These are phyloP conservation scores for Drosophila mettleri DNA, from an alignment of 2,888 invertebrate genomes.

Conservation along the genomic window DNA sequence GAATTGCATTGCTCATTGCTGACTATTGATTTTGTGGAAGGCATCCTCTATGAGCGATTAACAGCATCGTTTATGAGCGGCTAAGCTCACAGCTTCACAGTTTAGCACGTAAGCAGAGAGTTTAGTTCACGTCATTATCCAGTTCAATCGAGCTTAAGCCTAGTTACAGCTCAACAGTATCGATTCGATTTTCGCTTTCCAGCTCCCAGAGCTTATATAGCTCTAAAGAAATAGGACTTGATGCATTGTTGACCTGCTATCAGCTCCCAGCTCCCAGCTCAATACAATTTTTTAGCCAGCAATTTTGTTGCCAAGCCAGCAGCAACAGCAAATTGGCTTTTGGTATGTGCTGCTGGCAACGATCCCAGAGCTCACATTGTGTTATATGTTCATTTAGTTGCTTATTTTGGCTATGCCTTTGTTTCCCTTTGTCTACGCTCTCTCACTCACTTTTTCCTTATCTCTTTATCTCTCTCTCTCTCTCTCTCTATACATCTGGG, in stretches of 20 bases:
- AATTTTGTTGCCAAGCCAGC: not conserved
- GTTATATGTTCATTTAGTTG: conserved; percentile 9
- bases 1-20: too few species aligned
- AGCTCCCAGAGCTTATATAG: not conserved
- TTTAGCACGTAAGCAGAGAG: not conserved
- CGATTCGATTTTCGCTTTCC: not conserved
- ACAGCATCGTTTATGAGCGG: not conserved
- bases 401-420: conserved; percentile 22
- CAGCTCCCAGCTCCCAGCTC: conserved; percentile 2
- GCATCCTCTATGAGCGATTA: not conserved
- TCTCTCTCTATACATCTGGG: conserved; percentile 1
- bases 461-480: not conserved
- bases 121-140: not conserved
- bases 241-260: not conserved
- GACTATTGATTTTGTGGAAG: not conserved
- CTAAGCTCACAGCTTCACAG: not conserved
- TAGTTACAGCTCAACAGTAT: not conserved
- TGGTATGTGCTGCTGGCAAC: conserved; percentile 14
- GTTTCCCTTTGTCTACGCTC: not conserved
- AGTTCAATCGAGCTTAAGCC: not conserved
- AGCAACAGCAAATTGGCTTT: conserved; percentile 17
- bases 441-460: too few species aligned
- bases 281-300: not conserved
- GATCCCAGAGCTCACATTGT: conserved; percentile 6
- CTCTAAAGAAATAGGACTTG: not conserved